phyloP scores from a whole-genome alignment of 2,888 invertebrate genomes.

The Andrena trimmerana region DNA sequence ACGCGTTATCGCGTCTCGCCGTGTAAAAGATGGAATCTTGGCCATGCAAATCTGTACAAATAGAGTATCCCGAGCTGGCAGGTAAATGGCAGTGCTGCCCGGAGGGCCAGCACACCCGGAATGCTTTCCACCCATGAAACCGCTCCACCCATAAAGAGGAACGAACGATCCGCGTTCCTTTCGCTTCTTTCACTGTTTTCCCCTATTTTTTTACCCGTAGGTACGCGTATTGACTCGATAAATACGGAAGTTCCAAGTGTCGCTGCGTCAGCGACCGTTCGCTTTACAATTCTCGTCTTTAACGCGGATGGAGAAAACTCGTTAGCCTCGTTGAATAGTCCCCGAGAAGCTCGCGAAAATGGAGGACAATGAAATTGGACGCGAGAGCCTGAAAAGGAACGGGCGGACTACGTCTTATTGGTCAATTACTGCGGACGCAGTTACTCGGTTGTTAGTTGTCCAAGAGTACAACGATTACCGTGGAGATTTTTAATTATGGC shows the following conservation, averaged over 20 bases:
- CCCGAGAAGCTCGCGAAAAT: slow-evolving; percentile 13
- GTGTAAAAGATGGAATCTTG: slow-evolving; percentile 18
- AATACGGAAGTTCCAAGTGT: not conserved
- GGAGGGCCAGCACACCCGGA: not conserved
- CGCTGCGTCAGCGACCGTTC: slow-evolving; percentile 39
- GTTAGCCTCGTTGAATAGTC: slow-evolving; percentile 50
- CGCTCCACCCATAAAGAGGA: not conserved
- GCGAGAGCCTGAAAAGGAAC: slow-evolving; percentile 9
- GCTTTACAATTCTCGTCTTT: slow-evolving; percentile 26
- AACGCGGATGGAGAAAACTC: slow-evolving; percentile 35
- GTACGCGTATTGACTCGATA: not conserved
- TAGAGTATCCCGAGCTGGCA: not conserved
- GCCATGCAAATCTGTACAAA: slow-evolving; percentile 32
- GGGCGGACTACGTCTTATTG: slow-evolving; percentile 22
- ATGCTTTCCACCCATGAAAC: not conserved
- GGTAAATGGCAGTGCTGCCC: not conserved
- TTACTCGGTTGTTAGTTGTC: slow-evolving; percentile 35
- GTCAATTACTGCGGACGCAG: slow-evolving; percentile 49
- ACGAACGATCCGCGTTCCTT: not conserved
- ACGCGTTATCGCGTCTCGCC: slow-evolving; percentile 11
- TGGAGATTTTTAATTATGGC: slow-evolving; percentile 43
- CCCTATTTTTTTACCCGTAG: not conserved
- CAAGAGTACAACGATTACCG: slow-evolving; percentile 41
- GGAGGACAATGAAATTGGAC: slow-evolving; percentile 40
- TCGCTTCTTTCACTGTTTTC: not conserved